Evolutionary conservation across 2,888 invertebrate genomes (phyloP).

Genomic region (Pollenia labialis): DNA sequence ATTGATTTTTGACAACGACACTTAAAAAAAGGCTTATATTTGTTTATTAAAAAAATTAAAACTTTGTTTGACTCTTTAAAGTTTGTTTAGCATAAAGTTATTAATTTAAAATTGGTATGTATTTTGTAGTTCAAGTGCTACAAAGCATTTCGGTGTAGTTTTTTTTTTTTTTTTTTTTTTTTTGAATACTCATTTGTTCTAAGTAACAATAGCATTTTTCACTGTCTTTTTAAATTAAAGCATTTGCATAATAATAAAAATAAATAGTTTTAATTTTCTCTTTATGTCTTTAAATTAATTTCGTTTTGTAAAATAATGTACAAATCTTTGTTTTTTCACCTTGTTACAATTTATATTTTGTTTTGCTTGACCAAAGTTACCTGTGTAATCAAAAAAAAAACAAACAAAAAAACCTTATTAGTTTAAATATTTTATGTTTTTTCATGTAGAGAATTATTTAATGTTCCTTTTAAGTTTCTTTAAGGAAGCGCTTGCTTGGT

Average conservation of each 20-base stretch:
- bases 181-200: not conserved
- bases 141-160: no score
- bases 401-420: conserved; percentile 67
- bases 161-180: no score
- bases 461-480: conserved; percentile 60
- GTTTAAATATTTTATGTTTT: conserved; percentile 68
- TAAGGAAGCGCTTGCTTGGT: conserved; percentile 31
- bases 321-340: conserved; percentile 65
- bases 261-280: conserved; percentile 59
- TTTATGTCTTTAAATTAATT: conserved; percentile 64
- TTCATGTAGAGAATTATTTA: conserved; percentile 71
- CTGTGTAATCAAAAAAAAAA: conserved; percentile 68
- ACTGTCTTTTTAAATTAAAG: conserved; percentile 29
- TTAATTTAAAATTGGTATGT: not conserved
- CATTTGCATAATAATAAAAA: not conserved
- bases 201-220: conserved; percentile 24
- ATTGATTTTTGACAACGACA: not conserved
- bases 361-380: conserved; percentile 73
- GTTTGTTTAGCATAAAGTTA: not conserved
- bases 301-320: conserved; percentile 68
- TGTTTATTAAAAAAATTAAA: not conserved
- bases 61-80: not conserved
- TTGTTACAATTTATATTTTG: conserved; percentile 66
- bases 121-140: not conserved
- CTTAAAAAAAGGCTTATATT: not conserved